Conservation (phyloP, 2,113 vertebrate genomes). For the Salminus brasiliensis region DNA sequence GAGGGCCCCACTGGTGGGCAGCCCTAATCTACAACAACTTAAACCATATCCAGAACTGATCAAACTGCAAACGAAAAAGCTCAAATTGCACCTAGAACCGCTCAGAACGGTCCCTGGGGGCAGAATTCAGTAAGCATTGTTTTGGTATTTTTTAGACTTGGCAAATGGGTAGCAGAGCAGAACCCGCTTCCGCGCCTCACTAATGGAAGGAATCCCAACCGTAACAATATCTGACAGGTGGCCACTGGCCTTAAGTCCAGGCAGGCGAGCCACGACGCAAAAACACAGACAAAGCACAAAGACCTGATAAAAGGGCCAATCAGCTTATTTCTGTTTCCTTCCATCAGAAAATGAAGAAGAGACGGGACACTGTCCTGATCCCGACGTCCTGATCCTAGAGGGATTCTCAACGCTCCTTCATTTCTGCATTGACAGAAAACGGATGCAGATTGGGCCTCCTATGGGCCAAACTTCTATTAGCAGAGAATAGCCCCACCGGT, state of each 20-base stretch:
- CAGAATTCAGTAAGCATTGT: background rate
- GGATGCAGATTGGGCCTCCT: too few relatives aligned
- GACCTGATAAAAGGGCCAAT: too few relatives aligned
- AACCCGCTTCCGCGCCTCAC: background rate
- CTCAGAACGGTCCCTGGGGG: background rate
- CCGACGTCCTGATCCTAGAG: background rate
- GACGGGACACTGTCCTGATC: background rate
- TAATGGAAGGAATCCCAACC: slow-evolving; percentile 8
- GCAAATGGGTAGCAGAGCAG: background rate
- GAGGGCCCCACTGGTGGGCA: too few relatives aligned
- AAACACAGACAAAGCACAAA: background rate
- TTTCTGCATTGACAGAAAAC: slow-evolving; percentile 20
- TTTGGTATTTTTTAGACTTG: slow-evolving; percentile 3
- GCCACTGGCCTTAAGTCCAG: background rate
- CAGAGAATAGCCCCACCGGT: too few relatives aligned
- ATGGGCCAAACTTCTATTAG: too few relatives aligned
- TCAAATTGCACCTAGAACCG: background rate
- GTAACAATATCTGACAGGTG: slow-evolving; percentile 12
- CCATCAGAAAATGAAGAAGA: background rate
- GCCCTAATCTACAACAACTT: background rate
- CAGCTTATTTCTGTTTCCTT: too few relatives aligned
- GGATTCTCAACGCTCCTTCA: background rate
- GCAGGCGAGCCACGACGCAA: background rate
- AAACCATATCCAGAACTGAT: background rate
- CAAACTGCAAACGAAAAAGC: background rate